Evolutionary conservation across 2,888 invertebrate species (phyloP).

Genomic region (Drosophila fulvimacula): DNA sequence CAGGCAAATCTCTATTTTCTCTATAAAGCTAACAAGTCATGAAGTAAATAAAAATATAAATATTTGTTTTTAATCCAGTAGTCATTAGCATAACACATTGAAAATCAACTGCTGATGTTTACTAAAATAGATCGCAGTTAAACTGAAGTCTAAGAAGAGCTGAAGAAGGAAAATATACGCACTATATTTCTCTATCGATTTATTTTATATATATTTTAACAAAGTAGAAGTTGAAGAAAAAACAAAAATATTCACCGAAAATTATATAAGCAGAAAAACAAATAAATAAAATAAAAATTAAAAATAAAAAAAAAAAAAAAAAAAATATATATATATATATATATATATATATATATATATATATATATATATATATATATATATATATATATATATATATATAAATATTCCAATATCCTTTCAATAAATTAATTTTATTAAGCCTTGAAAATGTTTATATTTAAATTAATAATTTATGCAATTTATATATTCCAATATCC

Average conservation of each 20-base stretch:
- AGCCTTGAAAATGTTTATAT: neutral
- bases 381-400: no score
- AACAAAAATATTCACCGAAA: no score
- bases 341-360: no score
- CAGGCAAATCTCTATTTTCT: neutral
- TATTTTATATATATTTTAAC: neutral
- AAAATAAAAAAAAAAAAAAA: no score
- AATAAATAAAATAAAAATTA: no score
- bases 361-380: neutral
- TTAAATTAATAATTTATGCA: neutral
- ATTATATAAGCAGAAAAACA: no score
- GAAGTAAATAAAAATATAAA: neutral
- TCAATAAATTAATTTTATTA: no score
- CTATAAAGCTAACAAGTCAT: neutral
- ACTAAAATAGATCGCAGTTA: neutral
- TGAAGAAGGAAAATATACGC: no score
- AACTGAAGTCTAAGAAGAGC: neutral
- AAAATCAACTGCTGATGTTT: neutral
- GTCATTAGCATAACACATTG: neutral
- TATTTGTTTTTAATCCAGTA: neutral
- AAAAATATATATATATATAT: no score
- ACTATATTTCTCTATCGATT: no score
- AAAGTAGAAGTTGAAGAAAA: no score
- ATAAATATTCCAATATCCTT: no score
- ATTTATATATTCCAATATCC: neutral